These are phyloP conservation scores for Siniperca knerii DNA, from an alignment of 2,113 vertebrate genomes.

Conservation along the genomic window DNA sequence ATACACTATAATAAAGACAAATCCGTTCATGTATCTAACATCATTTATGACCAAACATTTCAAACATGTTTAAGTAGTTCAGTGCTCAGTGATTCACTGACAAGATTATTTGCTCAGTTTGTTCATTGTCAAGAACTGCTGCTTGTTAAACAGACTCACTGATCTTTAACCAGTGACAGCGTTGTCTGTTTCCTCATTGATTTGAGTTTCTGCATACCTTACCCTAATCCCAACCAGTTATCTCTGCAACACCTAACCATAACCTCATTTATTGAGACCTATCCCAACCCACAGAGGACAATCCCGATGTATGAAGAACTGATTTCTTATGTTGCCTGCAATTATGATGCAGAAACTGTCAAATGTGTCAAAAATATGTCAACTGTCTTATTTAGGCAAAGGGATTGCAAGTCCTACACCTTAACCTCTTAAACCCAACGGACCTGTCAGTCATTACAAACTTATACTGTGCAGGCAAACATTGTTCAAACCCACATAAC, in stretches of 20 bases:
- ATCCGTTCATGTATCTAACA: not conserved
- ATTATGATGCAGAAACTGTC: not conserved
- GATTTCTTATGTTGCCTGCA: no score
- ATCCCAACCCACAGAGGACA: not conserved
- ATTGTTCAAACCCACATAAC: not conserved
- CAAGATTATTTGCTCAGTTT: not conserved
- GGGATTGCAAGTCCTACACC: not conserved
- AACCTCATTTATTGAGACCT: not conserved
- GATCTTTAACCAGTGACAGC: not conserved
- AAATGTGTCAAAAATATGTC: not conserved
- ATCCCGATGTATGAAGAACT: not conserved
- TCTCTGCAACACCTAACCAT: not conserved
- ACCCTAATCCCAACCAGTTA: not conserved
- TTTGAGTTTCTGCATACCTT: not conserved
- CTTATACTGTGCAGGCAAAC: not conserved
- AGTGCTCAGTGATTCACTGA: not conserved
- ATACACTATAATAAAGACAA: not conserved
- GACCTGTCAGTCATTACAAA: not conserved
- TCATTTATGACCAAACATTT: not conserved
- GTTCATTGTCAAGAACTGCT: not conserved
- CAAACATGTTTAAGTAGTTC: not conserved
- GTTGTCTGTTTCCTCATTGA: not conserved
- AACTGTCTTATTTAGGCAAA: not conserved
- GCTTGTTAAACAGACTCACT: not conserved
- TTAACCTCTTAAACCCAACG: not conserved